Evolutionary conservation across 2,113 vertebrate genomes (phyloP), one percentile per base, ranked within the genome.

Genomic region (Ophiodon elongatus): DNA sequence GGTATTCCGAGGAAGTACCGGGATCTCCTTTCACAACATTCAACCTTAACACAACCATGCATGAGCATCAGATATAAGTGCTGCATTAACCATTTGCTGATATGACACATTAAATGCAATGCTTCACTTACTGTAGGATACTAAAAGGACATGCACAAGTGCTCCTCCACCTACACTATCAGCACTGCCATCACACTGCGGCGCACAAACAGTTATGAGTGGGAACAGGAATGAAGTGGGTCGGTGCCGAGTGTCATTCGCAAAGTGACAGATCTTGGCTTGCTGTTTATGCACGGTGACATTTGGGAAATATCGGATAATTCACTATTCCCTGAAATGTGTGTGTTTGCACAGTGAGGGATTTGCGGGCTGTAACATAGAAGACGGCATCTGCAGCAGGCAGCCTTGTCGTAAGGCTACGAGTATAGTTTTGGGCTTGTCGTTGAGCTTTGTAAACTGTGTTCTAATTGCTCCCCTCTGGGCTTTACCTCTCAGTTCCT

Each of bases 401-500:
- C 63, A 65, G 76, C 66, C 54, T 73, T 65, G 81, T 90, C 79
- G 73, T 74, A 37, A 81, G 65, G 45, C 64, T 69, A 35, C 64
- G 52, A 60, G 73, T 77, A 70, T 35, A 81, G 79, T 87, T 62
- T n/a, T 45, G 90, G 74, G 82, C 64, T 85, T 91, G 67, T 82
- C 29, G 15, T 82, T 81, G 79, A 72, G 85, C 85, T 85, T 86
- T 87, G 86, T 91, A 88, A 93, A 90, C 86, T 87, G 82, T 60
- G 37, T 73, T 83, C 84, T 93, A 90, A 92, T 91, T 90, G 85
- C 79, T 90, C 74, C 87, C 88, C 78, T 92, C 79, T 94, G 91
- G 89, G 72, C 91, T 15, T 93, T 92, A 88, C 89, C 68, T 82
- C 86, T 64, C 92, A 99, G 98, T 94, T 93, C 98, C 98, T 0